phyloP scores from a whole-genome alignment of 2,797 vertebrate genomes.

The Macropus fuliginosus region DNA sequence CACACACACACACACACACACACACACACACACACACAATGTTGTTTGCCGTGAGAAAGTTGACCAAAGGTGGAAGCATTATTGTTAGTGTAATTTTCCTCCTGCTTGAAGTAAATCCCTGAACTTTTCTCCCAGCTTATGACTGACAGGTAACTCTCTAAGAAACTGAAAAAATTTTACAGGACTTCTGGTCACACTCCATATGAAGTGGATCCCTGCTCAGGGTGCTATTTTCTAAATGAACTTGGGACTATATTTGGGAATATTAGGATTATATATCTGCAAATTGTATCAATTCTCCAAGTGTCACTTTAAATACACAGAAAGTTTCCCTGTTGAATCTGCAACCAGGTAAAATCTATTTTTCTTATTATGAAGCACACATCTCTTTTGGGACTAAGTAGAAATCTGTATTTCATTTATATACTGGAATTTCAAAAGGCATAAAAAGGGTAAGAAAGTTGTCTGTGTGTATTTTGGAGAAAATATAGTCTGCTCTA shows the following conservation, averaged over 20 bases:
- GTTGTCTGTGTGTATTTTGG: conserved; percentile 20
- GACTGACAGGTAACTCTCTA: conserved; percentile 75
- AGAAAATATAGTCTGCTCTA: conserved; percentile 17
- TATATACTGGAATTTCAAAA: conserved; percentile 59
- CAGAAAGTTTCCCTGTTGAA: conserved; percentile 61
- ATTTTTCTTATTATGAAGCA: conserved; percentile 54
- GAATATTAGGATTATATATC: conserved; percentile 68
- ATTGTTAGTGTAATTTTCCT: conserved; percentile 1
- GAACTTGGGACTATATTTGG: conserved; percentile 73
- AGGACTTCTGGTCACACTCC: conserved; percentile 50
- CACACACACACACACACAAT: background rate
- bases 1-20: background rate
- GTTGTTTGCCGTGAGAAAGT: conserved; percentile 71
- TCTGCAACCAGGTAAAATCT: conserved; percentile 37
- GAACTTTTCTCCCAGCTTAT: background rate
- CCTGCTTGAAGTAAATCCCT: conserved; percentile 20
- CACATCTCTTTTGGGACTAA: conserved; percentile 36
- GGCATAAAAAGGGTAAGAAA: conserved; percentile 45
- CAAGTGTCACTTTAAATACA: conserved; percentile 65
- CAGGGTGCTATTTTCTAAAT: conserved; percentile 72
- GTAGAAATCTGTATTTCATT: conserved; percentile 67
- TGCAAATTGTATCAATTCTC: conserved; percentile 70
- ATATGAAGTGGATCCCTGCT: conserved; percentile 60
- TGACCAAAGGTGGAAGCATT: conserved; percentile 45
- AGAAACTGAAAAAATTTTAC: conserved; percentile 11